These are phyloP conservation scores for Sycophaga agraensis DNA, from an alignment of 1,140 invertebrate species.

Conservation along the genomic window DNA sequence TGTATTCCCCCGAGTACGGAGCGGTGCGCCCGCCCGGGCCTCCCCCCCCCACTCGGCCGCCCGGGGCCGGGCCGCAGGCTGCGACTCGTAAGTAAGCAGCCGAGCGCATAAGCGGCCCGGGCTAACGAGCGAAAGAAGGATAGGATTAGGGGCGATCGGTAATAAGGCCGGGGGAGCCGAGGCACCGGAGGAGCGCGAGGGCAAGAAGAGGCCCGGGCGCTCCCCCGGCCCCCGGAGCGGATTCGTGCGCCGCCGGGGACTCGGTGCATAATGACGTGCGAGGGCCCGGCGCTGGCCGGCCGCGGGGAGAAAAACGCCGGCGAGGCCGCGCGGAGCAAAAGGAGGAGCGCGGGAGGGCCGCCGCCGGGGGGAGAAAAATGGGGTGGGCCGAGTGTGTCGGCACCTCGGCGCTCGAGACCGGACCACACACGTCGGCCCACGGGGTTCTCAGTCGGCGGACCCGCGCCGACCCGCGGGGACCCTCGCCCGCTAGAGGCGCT, in stretches of 20 bases:
- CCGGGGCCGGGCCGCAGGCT: too few relatives aligned
- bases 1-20: too few relatives aligned
- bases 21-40: too few relatives aligned
- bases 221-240: conserved; percentile 48
- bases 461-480: not conserved
- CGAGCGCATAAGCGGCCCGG: conserved; percentile 46
- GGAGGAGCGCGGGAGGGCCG: conserved; percentile 12
- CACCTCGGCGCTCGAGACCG: conserved; percentile 51
- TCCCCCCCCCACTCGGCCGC: too few relatives aligned
- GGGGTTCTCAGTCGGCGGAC: conserved; percentile 49
- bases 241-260: conserved; percentile 47
- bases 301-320: conserved; percentile 25
- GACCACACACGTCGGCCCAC: conserved; percentile 57
- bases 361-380: conserved; percentile 33
- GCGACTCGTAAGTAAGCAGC: conserved; percentile 47
- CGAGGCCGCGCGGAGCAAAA: conserved; percentile 25
- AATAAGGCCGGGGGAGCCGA: conserved; percentile 44
- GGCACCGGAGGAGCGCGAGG: too few relatives aligned
- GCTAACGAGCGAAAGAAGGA: conserved; percentile 51
- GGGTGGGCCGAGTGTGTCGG: conserved; percentile 56
- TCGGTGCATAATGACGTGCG: conserved; percentile 53
- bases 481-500: too few relatives aligned
- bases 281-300: not conserved
- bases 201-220: too few relatives aligned
- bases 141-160: conserved; percentile 46